A percentile compares a stretch with the other conserved stretches of the same genome.
Evolutionary conservation across 2,797 vertebrate species (phyloP).

Genomic region (Odontamblyopus lacepedii): DNA sequence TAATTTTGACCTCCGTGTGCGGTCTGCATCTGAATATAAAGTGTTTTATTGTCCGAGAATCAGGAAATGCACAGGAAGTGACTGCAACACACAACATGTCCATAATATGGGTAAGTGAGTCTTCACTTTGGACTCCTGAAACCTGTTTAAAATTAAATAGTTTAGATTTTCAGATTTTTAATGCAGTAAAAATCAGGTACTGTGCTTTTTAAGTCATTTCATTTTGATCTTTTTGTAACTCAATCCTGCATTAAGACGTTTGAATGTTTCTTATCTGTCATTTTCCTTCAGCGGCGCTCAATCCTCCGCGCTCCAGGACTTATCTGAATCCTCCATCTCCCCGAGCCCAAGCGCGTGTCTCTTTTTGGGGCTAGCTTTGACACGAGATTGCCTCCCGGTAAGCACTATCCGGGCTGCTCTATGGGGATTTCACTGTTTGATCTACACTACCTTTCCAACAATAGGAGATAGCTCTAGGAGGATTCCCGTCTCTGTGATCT

Average conservation of each 20-base stretch:
- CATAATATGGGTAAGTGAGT: too few species aligned
- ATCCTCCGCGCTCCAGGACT: slow-evolving; percentile 46
- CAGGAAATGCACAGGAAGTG: too few species aligned
- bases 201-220: slow-evolving; percentile 14
- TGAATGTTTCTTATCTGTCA: slow-evolving; percentile 43
- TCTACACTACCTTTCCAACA: slow-evolving; percentile 72
- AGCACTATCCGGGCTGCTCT: slow-evolving; percentile 70
- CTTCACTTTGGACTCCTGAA: too few species aligned
- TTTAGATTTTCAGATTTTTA: too few species aligned
- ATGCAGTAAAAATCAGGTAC: too few species aligned
- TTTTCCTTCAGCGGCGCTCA: slow-evolving; percentile 30
- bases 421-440: slow-evolving; percentile 71
- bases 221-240: slow-evolving; percentile 42
- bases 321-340: slow-evolving; percentile 73
- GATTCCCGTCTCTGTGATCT: slow-evolving; percentile 66
- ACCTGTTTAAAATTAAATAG: too few species aligned
- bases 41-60: too few species aligned
- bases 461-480: slow-evolving; percentile 60
- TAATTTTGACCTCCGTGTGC: too few species aligned
- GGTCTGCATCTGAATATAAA: too few species aligned
- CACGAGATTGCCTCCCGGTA: slow-evolving; percentile 66
- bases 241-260: slow-evolving; percentile 47
- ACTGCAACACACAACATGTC: too few species aligned
- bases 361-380: slow-evolving; percentile 54
- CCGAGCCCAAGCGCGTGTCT: slow-evolving; percentile 72